Percentiles rank a stretch among this genome's conserved stretches.
phyloP scores from a whole-genome alignment of 2,113 vertebrate genomes.

The Clinocottus analis region DNA sequence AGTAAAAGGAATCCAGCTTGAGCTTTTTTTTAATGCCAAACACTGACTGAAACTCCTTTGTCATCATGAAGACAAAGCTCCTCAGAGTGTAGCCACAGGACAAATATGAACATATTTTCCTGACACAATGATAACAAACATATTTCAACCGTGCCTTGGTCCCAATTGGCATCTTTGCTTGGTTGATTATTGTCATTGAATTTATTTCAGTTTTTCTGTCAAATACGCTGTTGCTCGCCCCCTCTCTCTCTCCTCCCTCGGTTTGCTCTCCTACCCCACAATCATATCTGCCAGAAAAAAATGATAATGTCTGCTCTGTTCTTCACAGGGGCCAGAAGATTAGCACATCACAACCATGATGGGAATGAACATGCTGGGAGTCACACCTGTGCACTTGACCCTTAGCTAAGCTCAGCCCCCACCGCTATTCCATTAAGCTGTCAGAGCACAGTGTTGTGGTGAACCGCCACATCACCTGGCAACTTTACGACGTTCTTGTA shows the following conservation, averaged over 20 bases:
- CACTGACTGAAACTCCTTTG: background rate
- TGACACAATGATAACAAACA: background rate
- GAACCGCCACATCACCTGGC: background rate
- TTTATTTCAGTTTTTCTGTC: background rate
- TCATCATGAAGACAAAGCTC: background rate
- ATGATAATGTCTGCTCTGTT: slow-evolving; percentile 6
- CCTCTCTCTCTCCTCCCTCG: background rate
- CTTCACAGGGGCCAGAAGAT: slow-evolving; percentile 2
- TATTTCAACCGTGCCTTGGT: background rate
- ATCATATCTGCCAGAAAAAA: slow-evolving; percentile 17
- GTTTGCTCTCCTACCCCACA: background rate
- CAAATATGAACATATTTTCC: background rate
- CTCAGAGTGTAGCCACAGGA: background rate
- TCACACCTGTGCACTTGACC: slow-evolving; percentile 1
- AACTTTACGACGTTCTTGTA: background rate
- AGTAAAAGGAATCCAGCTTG: background rate
- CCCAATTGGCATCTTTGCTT: background rate
- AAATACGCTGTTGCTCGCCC: background rate
- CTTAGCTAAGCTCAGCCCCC: background rate
- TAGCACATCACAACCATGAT: background rate
- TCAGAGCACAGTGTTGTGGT: no score
- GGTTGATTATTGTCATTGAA: background rate
- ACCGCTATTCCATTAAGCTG: background rate
- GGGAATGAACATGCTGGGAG: background rate
- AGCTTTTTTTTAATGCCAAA: background rate